Base-by-base conservation (phyloP, 2,113 vertebrate species). In the Nyctibius bracteatus region DNA sequence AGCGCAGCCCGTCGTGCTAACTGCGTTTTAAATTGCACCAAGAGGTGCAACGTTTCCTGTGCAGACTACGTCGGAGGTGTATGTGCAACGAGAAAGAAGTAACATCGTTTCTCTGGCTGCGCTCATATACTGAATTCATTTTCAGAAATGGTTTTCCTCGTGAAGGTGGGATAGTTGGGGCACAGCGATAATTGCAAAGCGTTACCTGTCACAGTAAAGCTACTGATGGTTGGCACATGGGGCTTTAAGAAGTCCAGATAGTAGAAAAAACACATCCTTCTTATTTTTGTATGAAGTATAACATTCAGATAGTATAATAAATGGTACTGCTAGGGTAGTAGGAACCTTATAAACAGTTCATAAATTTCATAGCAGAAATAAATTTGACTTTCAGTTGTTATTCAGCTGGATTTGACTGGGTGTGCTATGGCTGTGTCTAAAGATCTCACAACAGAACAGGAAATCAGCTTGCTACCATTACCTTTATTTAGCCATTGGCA, bases 51-150 rank as follows among this genome's bases (percentile, higher is more conserved):
- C 0, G 2, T 65, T 96, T 94, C 96, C 95, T 82, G 90, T 5
- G 33, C 41, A 17, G 49, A 17, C 22, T 3, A 1, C 9, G 84
- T 19, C 0, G 0, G 23, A 73, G 2, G 61, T 46, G 79, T 22
- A 7, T 0, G 10, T 0, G 0, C 81, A 71, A 49, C 55, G 37
- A 37, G 63, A 33, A 31, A 21, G 58, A 49, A 54, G 39, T 19
- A 39, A 6, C 66, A n/a, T 8, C 70, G 3, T 13, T 8, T 49
- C 52, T 33, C 37, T 18, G 82, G 5, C 74, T 54, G 30, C 0
- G 2, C 13, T 14, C 27, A 0, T 0, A 1, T 0, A 1, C 67
- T 14, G 46, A 31, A 8, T 7, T 47, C 12, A 1, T 24, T 33
- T 4, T 4, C 78, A 35, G 91, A 12, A 55, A 15, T 0, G 1